Conservation (phyloP, 2,113 vertebrate species). For the Amblyornis subalaris region DNA sequence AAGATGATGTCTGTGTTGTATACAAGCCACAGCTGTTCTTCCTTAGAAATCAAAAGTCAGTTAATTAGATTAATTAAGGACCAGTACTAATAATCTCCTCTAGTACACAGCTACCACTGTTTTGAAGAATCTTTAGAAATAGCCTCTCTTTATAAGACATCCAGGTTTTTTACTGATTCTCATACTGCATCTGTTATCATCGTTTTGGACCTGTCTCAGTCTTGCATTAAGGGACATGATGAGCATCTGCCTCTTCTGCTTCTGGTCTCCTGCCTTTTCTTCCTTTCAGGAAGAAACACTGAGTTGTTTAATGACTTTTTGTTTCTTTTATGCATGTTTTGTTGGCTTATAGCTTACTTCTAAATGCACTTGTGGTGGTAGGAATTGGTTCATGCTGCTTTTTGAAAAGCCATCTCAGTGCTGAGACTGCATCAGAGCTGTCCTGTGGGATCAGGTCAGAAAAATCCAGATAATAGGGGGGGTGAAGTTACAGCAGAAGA, state of each 20-base stretch:
- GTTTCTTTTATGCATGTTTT: background rate
- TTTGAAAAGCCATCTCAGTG: background rate
- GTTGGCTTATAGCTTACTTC: background rate
- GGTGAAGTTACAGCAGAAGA: background rate
- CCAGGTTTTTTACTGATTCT: background rate
- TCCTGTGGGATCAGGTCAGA: background rate
- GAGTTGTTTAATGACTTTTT: background rate
- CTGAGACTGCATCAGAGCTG: background rate
- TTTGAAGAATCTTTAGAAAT: background rate
- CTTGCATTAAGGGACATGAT: rapidly evolving
- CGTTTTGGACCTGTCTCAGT: background rate
- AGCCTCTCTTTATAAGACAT: background rate
- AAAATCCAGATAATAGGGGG: background rate
- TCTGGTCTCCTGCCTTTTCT: background rate
- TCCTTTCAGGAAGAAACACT: background rate
- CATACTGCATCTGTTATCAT: rapidly evolving
- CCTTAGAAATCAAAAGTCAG: background rate
- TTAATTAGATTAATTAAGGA: background rate
- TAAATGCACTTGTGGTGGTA: background rate
- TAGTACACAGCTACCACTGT: background rate
- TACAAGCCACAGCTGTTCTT: background rate
- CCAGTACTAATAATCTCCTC: background rate
- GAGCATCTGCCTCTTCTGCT: background rate
- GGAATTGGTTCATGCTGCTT: background rate
- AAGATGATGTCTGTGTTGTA: background rate